Percentiles rank a stretch among this genome's conserved stretches.
Conservation (phyloP, 92 coral and sea anemone genomes). For the Phenganax marumi region DNA sequence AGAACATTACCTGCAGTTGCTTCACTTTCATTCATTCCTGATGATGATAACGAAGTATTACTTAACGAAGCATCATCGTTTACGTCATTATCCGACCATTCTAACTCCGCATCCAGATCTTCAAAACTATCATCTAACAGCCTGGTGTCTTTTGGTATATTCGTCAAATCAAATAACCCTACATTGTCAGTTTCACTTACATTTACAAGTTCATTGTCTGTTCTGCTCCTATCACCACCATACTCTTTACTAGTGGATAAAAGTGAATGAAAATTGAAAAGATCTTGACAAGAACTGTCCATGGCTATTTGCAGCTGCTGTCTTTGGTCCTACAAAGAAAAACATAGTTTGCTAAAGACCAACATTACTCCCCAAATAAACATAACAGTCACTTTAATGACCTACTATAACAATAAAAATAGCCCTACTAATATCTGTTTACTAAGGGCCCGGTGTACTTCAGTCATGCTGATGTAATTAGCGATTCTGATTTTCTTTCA, state of each 20-base stretch:
- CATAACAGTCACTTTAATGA: neutral
- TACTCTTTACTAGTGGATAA: constrained; percentile 2
- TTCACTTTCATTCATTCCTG: constrained; percentile 82
- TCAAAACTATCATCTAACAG: constrained; percentile 27
- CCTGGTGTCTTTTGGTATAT: neutral
- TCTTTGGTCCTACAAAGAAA: neutral
- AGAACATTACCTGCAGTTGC: constrained; percentile 77
- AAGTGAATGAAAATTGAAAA: constrained; percentile 32
- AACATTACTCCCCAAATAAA: neutral
- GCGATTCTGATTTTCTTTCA: neutral
- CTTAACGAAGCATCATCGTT: constrained; percentile 15
- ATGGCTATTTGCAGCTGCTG: constrained; percentile 13
- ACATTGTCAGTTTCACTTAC: neutral
- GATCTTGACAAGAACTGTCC: constrained; percentile 1
- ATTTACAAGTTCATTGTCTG: constrained; percentile 17
- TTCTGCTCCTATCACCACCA: neutral
- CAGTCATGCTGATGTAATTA: neutral
- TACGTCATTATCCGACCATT: constrained; percentile 38
- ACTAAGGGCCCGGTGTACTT: neutral
- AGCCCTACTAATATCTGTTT: neutral
- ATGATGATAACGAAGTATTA: constrained; percentile 17
- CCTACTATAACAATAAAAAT: neutral
- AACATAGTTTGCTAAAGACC: neutral
- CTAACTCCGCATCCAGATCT: constrained; percentile 22
- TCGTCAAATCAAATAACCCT: neutral